A percentile compares a stretch with the other conserved stretches of the same genome.
Conservation (phyloP, 2,113 vertebrate species). For the Actenoides lindsayi region DNA sequence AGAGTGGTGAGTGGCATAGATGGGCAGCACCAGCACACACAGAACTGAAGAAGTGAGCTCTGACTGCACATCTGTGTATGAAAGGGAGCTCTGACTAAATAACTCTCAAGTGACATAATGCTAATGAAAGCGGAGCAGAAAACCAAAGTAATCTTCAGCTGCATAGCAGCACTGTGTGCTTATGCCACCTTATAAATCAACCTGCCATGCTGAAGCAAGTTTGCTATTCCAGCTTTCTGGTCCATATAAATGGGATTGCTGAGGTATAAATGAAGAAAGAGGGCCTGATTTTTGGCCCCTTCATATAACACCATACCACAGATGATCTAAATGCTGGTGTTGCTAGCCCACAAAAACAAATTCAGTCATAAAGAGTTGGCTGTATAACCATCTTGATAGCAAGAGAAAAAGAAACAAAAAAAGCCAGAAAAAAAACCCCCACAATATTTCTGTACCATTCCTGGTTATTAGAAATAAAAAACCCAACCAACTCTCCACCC, state of each 20-base stretch:
- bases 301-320: neutral
- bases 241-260: neutral
- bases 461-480: neutral
- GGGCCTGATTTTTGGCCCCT: neutral
- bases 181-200: conserved; percentile 50
- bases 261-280: neutral
- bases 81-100: neutral
- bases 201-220: neutral
- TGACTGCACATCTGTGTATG: neutral
- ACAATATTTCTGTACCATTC: neutral
- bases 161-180: neutral
- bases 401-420: rapidly evolving
- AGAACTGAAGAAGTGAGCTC: neutral
- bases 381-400: neutral
- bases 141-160: conserved; percentile 15
- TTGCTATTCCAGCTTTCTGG: conserved; percentile 1
- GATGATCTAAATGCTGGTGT: neutral
- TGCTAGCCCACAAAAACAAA: neutral
- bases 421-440: neutral
- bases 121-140: conserved; percentile 21
- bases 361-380: neutral
- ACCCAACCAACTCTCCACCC: neutral
- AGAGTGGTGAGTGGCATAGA: rapidly evolving
- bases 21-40: neutral
- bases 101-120: neutral